Evolutionary conservation across 2,797 vertebrate genomes (phyloP), one percentile per base, ranked within the genome.

Genomic region (Eulemur rubriventer): DNA sequence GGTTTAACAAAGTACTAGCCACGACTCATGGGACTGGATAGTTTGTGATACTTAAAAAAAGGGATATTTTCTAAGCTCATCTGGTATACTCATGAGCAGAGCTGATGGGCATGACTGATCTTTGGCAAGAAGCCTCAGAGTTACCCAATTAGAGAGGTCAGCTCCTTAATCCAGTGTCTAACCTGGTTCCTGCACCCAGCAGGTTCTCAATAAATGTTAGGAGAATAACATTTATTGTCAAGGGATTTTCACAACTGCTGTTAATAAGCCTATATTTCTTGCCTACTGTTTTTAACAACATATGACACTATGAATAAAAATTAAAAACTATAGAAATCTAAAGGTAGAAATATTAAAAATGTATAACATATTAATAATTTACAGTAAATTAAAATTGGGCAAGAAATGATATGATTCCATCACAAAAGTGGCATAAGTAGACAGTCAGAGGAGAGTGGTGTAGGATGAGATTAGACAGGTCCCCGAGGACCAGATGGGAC

Each of bases 401-500:
- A 73, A 67, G 43, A 59, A 59, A 50, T 59, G 41, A 0, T 2
- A n/a, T 22, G 24, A 41, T 63, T 3, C 2, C 30, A n/a, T 17
- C 24, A 76, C 4, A 14, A 30, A 61, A 35, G 4, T 4, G 24
- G 41, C 43, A 70, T 11, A 30, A 0, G 8, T 75, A 20, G 16
- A 61, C 3, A 70, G n/a, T 41, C 48, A 33, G 41, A 7, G 38
- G 13, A 26, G 10, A 13, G 20, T 4, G 30, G 13, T 2, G 1
- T 2, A 26, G 43, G 35, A 10, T 4, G 26, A 80, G 10, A 73
- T 4, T 2, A 30, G 26, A 41, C 8, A 13, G 41, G 16, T 0
- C 9, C 22, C 6, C 0, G 10, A 55, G 76, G 7, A 26, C n/a
- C 2, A 57, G 7, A 7, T 1, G 5, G 8, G 6, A 12, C 26